Conservation (phyloP, 37 sponge, comb jelly and placozoan genomes). For the Halisarca cf. caerulea region DNA sequence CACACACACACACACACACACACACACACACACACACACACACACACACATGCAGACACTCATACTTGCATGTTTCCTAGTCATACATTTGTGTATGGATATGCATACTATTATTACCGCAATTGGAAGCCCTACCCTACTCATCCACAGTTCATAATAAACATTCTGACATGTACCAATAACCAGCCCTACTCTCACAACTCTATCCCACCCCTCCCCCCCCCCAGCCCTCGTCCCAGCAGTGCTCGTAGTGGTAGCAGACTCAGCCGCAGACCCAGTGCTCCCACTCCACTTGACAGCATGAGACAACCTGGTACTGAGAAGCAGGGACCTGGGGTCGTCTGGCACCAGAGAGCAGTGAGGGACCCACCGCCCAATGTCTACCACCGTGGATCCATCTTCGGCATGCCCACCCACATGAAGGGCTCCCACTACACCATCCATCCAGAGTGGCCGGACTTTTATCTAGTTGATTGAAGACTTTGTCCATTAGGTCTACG, state of each 20-base stretch:
- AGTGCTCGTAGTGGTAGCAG: neutral
- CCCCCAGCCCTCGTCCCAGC: neutral
- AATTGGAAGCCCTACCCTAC: too few species aligned
- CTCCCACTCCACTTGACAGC: conserved; percentile 14
- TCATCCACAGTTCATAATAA: too few species aligned
- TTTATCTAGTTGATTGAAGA: conserved; percentile 3
- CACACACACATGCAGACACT: too few species aligned
- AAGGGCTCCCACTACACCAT: conserved; percentile 76
- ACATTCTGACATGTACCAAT: too few species aligned
- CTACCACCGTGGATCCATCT: conserved; percentile 77
- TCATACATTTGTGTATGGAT: too few species aligned
- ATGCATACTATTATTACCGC: too few species aligned
- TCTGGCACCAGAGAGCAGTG: conserved; percentile 72
- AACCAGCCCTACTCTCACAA: neutral
- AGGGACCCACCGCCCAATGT: conserved; percentile 84
- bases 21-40: too few species aligned
- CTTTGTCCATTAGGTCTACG: neutral
- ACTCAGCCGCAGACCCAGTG: conserved; percentile 1
- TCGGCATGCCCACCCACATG: conserved; percentile 51
- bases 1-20: too few species aligned
- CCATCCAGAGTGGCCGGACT: conserved; percentile 93
- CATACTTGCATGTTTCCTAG: too few species aligned
- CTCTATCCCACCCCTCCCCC: neutral
- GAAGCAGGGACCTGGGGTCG: conserved; percentile 30
- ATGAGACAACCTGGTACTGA: neutral